phyloP scores from a whole-genome alignment of 1,140 invertebrate species.

The Halictus rubicundus region DNA sequence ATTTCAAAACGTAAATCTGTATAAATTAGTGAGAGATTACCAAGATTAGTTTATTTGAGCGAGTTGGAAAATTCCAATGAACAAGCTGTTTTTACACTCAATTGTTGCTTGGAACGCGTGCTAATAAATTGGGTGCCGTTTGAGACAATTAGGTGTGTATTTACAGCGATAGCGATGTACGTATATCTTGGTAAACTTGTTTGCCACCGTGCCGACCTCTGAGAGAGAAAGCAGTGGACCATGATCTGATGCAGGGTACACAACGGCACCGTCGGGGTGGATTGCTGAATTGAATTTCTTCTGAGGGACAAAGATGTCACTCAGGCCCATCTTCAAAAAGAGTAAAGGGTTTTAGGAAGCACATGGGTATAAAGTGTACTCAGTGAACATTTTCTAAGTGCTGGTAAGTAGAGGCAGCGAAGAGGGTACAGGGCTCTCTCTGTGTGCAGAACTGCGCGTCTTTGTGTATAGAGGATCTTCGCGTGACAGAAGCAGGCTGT shows the following conservation, averaged over 20 bases:
- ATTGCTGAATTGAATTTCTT: slow-evolving; percentile 55
- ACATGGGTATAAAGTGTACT: slow-evolving; percentile 50
- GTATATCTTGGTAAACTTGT: not conserved
- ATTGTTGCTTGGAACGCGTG: too few relatives aligned
- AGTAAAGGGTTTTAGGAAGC: slow-evolving; percentile 41
- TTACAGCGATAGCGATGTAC: not conserved
- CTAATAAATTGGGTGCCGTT: not conserved
- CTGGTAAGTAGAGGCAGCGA: slow-evolving; percentile 56
- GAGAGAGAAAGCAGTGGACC: slow-evolving; percentile 25
- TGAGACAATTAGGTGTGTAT: not conserved
- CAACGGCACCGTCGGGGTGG: slow-evolving; percentile 27
- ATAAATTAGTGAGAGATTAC: too few relatives aligned
- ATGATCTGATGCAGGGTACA: slow-evolving; percentile 26
- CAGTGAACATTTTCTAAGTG: slow-evolving; percentile 59
- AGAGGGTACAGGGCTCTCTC: slow-evolving; percentile 36
- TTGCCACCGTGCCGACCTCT: slow-evolving; percentile 1
- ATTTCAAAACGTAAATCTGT: too few relatives aligned
- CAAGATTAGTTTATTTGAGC: too few relatives aligned
- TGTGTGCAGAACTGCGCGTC: slow-evolving; percentile 24
- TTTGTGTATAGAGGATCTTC: slow-evolving; percentile 19
- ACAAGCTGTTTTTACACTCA: too few relatives aligned
- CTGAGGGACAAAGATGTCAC: slow-evolving; percentile 20
- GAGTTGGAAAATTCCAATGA: too few relatives aligned
- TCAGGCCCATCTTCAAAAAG: slow-evolving; percentile 33
- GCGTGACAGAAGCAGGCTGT: slow-evolving; percentile 9